Evolutionary conservation across 2,113 vertebrate genomes (phyloP).

Genomic region (Crotophaga sulcirostris): DNA sequence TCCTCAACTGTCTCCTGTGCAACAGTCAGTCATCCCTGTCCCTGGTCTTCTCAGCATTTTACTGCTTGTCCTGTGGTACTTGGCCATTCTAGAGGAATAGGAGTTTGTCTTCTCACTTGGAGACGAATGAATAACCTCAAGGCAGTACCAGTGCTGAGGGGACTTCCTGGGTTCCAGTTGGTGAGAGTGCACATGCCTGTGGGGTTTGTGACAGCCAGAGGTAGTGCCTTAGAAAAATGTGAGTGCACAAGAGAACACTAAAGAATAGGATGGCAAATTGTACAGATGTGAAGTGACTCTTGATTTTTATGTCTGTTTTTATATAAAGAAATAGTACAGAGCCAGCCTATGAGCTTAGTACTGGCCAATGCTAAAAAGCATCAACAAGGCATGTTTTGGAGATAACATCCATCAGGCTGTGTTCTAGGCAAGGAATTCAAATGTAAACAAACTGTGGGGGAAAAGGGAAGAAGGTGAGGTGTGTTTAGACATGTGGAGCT

Average conservation of each 20-base stretch:
- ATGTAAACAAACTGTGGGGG: neutral
- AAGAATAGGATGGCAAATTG: neutral
- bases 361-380: neutral
- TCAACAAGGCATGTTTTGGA: neutral
- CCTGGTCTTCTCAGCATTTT: neutral
- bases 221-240: neutral
- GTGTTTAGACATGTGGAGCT: fast-evolving
- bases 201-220: neutral
- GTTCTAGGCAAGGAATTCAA: neutral
- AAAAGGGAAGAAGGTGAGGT: neutral
- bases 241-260: neutral
- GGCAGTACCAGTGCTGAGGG: neutral
- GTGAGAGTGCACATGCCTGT: neutral
- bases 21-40: neutral
- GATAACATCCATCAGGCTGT: neutral
- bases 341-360: neutral
- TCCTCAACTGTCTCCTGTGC: neutral
- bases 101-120: neutral
- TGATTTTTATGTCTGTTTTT: neutral
- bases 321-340: neutral
- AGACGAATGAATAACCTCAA: fast-evolving
- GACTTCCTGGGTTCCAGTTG: neutral
- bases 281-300: neutral
- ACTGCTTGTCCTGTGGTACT: neutral
- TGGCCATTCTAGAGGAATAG: neutral